Percentiles rank a stretch among this genome's conserved stretches.
Conservation (phyloP, 1,140 invertebrate species). For the Brachionus manjavacas region DNA sequence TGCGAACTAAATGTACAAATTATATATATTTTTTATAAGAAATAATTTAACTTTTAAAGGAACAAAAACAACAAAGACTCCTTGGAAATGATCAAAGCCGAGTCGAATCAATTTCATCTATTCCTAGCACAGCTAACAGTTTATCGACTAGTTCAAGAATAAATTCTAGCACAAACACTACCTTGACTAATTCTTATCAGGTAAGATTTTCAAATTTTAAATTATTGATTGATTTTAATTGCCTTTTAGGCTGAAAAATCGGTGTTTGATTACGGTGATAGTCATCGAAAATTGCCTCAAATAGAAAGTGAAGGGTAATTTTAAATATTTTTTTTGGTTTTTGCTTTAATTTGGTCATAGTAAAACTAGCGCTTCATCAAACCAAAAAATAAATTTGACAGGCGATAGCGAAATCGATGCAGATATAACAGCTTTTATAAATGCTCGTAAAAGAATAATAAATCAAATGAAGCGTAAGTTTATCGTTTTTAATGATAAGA, state of each 20-base stretch:
- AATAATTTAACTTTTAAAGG: neutral
- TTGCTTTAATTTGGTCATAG: neutral
- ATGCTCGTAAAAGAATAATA: constrained; percentile 49
- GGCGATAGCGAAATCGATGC: constrained; percentile 56
- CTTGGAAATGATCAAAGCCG: neutral
- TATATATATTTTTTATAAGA: neutral
- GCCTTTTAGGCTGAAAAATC: constrained; percentile 40
- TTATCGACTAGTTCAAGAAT: neutral
- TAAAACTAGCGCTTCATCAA: neutral
- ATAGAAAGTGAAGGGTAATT: neutral
- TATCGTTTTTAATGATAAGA: neutral
- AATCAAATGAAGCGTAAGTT: constrained; percentile 39
- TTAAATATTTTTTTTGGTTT: neutral
- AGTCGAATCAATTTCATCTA: neutral
- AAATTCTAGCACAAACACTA: neutral
- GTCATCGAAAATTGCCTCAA: neutral
- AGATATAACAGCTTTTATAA: constrained; percentile 56
- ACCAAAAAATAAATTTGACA: constrained; percentile 50
- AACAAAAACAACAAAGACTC: neutral
- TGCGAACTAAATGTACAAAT: neutral
- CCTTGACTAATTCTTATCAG: neutral
- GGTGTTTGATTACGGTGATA: neutral
- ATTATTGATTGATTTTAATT: constrained; percentile 43
- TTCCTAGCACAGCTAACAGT: constrained; percentile 13
- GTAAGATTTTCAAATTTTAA: neutral